Percentiles rank a stretch among this genome's conserved stretches.
These are phyloP conservation scores for Ceratoteleas bidentatus DNA, from an alignment of 1,140 invertebrate species.

Conservation along the genomic window DNA sequence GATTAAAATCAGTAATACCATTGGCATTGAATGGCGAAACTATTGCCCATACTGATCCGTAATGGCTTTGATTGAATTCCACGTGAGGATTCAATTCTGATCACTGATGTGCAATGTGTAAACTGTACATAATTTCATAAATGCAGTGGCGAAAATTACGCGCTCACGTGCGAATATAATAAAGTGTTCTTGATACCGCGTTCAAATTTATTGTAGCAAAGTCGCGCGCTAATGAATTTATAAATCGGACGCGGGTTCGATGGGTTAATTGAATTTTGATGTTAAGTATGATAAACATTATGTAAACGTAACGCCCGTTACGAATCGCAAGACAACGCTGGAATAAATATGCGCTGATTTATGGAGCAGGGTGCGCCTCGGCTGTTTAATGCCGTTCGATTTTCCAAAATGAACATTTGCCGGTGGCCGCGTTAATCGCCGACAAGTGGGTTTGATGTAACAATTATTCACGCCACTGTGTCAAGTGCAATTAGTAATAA, in stretches of 20 bases:
- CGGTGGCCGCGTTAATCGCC: not conserved
- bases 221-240: slow-evolving; percentile 42
- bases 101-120: slow-evolving; percentile 61
- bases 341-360: slow-evolving; percentile 26
- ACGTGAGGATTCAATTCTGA: slow-evolving; percentile 57
- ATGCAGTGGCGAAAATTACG: slow-evolving; percentile 40
- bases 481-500: slow-evolving; percentile 13
- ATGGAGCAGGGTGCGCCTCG: slow-evolving; percentile 1
- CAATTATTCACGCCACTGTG: not conserved
- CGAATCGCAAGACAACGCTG: slow-evolving; percentile 22
- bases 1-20: slow-evolving; percentile 56
- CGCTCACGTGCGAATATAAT: slow-evolving; percentile 8
- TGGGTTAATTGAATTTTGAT: slow-evolving; percentile 48
- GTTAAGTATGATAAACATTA: slow-evolving; percentile 44
- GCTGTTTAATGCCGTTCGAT: slow-evolving; percentile 6
- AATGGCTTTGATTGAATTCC: slow-evolving; percentile 58
- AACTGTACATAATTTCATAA: slow-evolving; percentile 50
- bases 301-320: slow-evolving; percentile 16
- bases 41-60: slow-evolving; percentile 43
- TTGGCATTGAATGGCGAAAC: slow-evolving; percentile 51
- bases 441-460: not conserved
- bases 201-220: slow-evolving; percentile 34
- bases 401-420: not conserved
- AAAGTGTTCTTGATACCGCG: slow-evolving; percentile 29
- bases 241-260: slow-evolving; percentile 25